Conservation (phyloP, 2,797 vertebrate genomes). For the Spinus olivaceus region DNA sequence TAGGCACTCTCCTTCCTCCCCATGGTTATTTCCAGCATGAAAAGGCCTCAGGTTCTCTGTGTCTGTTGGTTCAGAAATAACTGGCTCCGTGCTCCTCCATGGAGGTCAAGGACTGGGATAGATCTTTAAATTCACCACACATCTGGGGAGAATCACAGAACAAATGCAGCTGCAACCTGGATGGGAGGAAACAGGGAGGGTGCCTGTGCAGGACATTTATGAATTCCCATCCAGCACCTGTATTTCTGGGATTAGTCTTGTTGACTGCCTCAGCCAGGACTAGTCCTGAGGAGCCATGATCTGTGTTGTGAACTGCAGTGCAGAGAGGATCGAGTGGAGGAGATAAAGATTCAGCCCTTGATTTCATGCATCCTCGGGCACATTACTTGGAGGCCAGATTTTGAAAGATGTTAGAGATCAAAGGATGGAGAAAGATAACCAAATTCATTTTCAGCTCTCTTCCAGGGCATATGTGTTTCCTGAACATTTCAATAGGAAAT, state of each 20-base stretch:
- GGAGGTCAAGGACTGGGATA: background rate
- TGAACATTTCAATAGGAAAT: background rate
- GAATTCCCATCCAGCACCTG: background rate
- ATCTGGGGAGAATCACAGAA: background rate
- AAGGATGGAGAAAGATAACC: constrained; percentile 30
- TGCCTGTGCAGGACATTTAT: fast-evolving
- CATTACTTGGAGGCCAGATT: constrained; percentile 3
- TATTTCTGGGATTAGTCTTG: background rate
- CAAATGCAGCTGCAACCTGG: background rate
- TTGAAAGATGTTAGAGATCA: constrained; percentile 4
- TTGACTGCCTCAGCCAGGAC: background rate
- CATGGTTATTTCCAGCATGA: background rate
- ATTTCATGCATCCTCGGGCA: constrained; percentile 6
- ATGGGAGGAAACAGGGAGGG: background rate
- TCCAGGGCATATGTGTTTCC: background rate
- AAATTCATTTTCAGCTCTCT: background rate
- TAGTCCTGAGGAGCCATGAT: background rate
- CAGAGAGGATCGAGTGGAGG: background rate
- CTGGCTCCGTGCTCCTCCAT: background rate
- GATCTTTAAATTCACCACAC: background rate
- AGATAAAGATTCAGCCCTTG: background rate
- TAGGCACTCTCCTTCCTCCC: constrained; percentile 3
- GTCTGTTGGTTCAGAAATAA: background rate
- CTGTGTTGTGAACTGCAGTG: background rate
- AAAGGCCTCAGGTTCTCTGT: background rate